phyloP scores from a whole-genome alignment of 2,797 vertebrate genomes.

The Peromyscus melanophrys region DNA sequence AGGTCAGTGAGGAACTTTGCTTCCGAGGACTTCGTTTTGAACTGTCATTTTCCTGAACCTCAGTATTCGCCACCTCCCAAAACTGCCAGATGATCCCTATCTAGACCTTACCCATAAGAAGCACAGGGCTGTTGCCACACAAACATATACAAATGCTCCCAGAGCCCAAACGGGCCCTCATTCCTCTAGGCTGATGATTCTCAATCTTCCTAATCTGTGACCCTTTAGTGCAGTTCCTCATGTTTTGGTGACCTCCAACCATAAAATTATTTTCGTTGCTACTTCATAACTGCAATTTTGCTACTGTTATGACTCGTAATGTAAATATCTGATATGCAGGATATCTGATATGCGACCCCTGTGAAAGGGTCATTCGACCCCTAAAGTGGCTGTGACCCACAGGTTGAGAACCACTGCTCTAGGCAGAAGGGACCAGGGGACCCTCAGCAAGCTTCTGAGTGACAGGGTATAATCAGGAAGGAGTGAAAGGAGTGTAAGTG shows the following conservation, averaged over 20 bases:
- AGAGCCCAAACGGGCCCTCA: background rate
- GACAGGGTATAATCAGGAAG: accelerated
- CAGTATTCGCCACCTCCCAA: background rate
- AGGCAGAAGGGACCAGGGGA: too few relatives aligned
- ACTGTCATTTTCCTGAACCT: background rate
- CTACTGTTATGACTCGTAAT: background rate
- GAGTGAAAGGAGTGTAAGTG: background rate
- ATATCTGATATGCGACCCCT: background rate
- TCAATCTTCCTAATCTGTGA: background rate
- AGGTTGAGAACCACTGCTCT: background rate
- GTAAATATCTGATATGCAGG: background rate
- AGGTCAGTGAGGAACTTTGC: background rate
- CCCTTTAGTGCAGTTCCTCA: background rate
- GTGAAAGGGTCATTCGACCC: too few relatives aligned
- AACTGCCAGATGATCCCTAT: background rate
- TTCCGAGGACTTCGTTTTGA: background rate
- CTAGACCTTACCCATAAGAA: background rate
- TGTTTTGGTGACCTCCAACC: background rate
- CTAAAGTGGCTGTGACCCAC: background rate
- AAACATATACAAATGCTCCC: too few relatives aligned
- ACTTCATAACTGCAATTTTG: background rate
- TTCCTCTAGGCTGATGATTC: background rate
- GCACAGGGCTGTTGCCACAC: background rate
- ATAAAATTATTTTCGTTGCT: background rate
- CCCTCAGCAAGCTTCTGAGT: background rate